Evolutionary conservation across 2,888 invertebrate species (phyloP).

Genomic region (Oscheius onirici): DNA sequence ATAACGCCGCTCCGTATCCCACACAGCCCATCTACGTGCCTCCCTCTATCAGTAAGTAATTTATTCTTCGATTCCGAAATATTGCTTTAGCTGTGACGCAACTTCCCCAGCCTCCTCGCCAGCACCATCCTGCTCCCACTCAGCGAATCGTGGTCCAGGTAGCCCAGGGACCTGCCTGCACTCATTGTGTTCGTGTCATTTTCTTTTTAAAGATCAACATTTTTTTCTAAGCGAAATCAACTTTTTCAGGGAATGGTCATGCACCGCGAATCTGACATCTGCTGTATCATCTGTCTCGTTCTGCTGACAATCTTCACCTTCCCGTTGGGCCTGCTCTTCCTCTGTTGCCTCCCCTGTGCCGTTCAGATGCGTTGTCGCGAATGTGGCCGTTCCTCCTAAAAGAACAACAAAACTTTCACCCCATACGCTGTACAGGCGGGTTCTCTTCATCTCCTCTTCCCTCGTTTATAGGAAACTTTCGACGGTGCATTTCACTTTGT

Average conservation of each 20-base stretch:
- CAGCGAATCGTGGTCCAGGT: slow-evolving; percentile 39
- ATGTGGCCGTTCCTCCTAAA: slow-evolving; percentile 1
- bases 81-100: slow-evolving; percentile 15
- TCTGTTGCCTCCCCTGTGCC: slow-evolving; percentile 40
- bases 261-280: slow-evolving; percentile 63
- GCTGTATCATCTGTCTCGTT: slow-evolving; percentile 66
- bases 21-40: neutral
- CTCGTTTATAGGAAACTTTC: neutral
- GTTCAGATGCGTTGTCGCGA: slow-evolving; percentile 9
- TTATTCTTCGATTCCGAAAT: neutral
- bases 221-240: too few relatives aligned
- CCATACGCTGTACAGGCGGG: neutral
- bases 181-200: slow-evolving; percentile 46
- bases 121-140: neutral
- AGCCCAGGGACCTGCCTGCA: slow-evolving; percentile 39
- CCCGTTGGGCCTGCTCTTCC: slow-evolving; percentile 66
- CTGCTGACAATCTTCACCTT: slow-evolving; percentile 68
- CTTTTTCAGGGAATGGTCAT: slow-evolving; percentile 47
- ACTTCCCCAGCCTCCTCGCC: slow-evolving; percentile 29
- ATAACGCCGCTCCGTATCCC: neutral
- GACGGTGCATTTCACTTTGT: neutral
- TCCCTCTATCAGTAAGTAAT: slow-evolving; percentile 22
- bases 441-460: neutral
- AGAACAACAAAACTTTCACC: neutral
- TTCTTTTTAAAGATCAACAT: too few relatives aligned